phyloP scores from a whole-genome alignment of 2,797 vertebrate genomes.

The Anabacerthia variegaticeps region DNA sequence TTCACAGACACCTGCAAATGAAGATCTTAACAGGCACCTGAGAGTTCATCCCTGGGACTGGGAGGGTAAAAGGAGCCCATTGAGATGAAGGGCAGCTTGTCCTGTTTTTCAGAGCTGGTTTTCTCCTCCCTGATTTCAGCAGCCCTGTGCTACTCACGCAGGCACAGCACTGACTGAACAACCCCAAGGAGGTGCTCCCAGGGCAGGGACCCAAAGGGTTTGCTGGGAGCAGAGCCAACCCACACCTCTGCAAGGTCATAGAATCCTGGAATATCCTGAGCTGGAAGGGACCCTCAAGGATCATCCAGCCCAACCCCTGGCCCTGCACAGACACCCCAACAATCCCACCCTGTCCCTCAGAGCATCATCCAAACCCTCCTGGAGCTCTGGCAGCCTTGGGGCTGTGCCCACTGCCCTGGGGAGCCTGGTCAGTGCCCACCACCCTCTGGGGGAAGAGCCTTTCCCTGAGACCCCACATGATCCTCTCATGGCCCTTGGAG shows the following conservation, averaged over 20 bases:
- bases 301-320: rapidly evolving
- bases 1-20: slow-evolving; percentile 45
- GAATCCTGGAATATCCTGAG: neutral
- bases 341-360: neutral
- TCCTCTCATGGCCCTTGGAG: neutral
- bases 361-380: neutral
- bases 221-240: neutral
- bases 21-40: slow-evolving; percentile 49
- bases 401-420: neutral
- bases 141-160: rapidly evolving
- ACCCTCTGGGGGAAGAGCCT: neutral
- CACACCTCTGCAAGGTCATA: neutral
- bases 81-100: neutral
- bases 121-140: neutral
- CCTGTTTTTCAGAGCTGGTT: neutral
- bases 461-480: neutral
- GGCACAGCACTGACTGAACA: neutral
- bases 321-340: neutral
- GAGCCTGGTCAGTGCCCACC: neutral
- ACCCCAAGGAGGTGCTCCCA: neutral
- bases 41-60: neutral
- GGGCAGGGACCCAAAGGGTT: rapidly evolving
- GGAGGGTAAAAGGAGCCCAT: neutral
- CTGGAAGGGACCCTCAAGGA: neutral
- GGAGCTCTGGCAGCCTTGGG: neutral